Base-by-base conservation (phyloP, 2,888 invertebrate genomes). In the Mythimna ferrago region DNA sequence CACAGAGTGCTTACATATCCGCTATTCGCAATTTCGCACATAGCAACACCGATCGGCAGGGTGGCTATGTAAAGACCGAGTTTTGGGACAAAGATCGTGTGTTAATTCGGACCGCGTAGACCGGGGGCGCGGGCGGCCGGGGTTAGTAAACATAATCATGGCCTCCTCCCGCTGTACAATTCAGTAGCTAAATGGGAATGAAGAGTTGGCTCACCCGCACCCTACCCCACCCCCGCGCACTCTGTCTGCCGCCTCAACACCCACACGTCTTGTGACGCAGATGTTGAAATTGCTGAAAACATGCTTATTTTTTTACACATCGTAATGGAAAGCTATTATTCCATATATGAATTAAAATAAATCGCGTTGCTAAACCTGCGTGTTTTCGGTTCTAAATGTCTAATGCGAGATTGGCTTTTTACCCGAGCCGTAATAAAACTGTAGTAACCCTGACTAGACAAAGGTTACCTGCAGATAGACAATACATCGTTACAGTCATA, bases 131-230 rank as follows among this genome's bases (percentile, higher is more conserved):
- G 92, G 92, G 91, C 86, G 91, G 91, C 89, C 91, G 92, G 92
- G 94, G 93, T 93, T 94, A 92, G 95, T 95, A 95, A 95, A 95
- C 94, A 95, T 94, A 94, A 95, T 95, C 94, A 93, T 93, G 93
- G 93, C 93, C 93, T 93, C 94, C 94, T 92, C 94, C 93, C 94
- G 92, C 92, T 92, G 91, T 94, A 94, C 94, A 94, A 93, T 95
- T 94, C 94, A 94, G 93, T 94, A 93, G 94, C 94, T 95, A 95
- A 95, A 95, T 94, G 92, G 94, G 94, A 95, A 94, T 94, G 94
- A 95, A 95, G 94, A 94, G 94, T 93, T 91, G 90, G 91, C 92
- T 90, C 89, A 82, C 89, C 87, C 90, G 89, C 87, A 88, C 89
- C 91, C 92, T 88, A 78, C 82, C 91, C 87, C 91, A 89, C 89